Conservation (phyloP, 2,888 invertebrate genomes). For the Limulus polyphemus region DNA sequence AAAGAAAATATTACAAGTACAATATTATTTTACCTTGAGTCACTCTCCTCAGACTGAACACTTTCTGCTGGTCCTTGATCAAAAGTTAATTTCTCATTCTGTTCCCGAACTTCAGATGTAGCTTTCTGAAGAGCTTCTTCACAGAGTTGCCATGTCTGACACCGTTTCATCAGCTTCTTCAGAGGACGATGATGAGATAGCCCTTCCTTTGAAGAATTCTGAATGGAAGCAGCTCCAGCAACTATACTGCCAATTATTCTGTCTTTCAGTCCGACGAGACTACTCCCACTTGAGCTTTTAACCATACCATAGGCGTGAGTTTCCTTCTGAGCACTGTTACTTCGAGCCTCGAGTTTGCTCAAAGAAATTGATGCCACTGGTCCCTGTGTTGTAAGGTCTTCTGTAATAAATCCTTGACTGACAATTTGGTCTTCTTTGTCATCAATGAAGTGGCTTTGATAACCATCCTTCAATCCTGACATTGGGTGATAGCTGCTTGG, state of each 20-base stretch:
- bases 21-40: too few species aligned
- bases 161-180: slow-evolving; percentile 18
- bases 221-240: too few species aligned
- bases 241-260: too few species aligned
- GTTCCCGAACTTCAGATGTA: slow-evolving; percentile 18
- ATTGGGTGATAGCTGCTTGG: slow-evolving; percentile 18
- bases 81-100: slow-evolving; percentile 15
- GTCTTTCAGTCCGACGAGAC: too few species aligned
- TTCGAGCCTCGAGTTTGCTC: slow-evolving; percentile 16
- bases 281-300: too few species aligned
- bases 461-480: slow-evolving; percentile 9
- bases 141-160: slow-evolving; percentile 26
- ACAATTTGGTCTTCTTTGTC: slow-evolving; percentile 30
- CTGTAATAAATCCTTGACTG: slow-evolving; percentile 26
- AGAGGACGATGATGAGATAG: slow-evolving; percentile 1
- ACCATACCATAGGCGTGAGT: too few species aligned
- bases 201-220: too few species aligned
- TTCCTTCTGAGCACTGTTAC: slow-evolving; percentile 2
- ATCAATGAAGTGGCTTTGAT: slow-evolving; percentile 16
- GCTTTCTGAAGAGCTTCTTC: slow-evolving; percentile 22
- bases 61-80: too few species aligned
- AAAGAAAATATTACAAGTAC: too few species aligned
- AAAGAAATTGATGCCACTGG: slow-evolving; percentile 29
- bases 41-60: too few species aligned
- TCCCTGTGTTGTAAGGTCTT: slow-evolving; percentile 31